Conservation (phyloP, 2,888 invertebrate species). For the Nomada goodeniana region DNA sequence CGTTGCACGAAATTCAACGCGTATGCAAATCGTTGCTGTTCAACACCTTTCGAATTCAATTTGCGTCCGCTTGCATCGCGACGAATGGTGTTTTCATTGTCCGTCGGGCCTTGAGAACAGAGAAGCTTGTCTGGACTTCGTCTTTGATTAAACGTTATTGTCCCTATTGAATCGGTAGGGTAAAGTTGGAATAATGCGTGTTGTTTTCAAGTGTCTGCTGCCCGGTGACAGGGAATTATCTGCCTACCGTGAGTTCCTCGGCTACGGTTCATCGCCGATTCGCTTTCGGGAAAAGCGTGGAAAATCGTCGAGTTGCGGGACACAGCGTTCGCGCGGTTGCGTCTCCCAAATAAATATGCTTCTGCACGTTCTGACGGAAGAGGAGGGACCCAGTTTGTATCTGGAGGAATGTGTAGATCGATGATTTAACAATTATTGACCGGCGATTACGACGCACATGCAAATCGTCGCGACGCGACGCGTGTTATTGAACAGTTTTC, state of each 20-base stretch:
- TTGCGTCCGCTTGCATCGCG: slow-evolving; percentile 3
- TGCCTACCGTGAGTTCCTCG: neutral
- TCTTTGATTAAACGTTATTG: neutral
- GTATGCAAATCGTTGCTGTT: slow-evolving; percentile 35
- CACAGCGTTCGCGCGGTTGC: no score
- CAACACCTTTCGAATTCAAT: slow-evolving; percentile 29
- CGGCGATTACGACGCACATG: no score
- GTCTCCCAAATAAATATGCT: no score
- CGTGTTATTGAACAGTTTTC: neutral
- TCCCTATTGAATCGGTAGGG: neutral
- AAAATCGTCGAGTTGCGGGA: neutral
- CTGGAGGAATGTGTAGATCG: no score
- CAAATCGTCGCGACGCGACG: no score
- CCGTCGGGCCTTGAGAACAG: neutral
- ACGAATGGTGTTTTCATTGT: slow-evolving; percentile 1
- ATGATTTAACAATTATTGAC: no score
- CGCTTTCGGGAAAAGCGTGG: neutral
- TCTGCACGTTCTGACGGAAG: no score
- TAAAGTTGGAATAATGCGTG: neutral
- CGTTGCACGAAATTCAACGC: slow-evolving; percentile 57
- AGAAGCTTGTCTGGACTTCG: neutral
- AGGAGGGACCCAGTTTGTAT: no score
- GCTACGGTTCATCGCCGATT: neutral
- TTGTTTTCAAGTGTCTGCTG: slow-evolving; percentile 2
- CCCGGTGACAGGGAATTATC: slow-evolving; percentile 8